A percentile compares a stretch with the other conserved stretches of the same genome.
phyloP scores from a whole-genome alignment of 2,113 vertebrate species.

The Gila orcuttii region DNA sequence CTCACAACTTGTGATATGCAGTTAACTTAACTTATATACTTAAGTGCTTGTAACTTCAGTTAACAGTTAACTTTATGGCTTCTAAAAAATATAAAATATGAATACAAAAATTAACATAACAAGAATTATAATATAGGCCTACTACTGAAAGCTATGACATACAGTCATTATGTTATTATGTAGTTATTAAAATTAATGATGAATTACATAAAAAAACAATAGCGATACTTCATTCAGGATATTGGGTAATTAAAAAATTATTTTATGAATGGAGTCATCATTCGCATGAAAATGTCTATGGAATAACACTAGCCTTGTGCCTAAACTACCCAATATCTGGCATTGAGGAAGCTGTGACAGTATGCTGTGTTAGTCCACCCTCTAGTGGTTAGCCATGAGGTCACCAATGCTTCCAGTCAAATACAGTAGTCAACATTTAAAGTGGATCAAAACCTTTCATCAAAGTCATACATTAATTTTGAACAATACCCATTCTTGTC shows the following conservation, averaged over 20 bases:
- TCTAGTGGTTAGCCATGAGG: slow-evolving; percentile 68
- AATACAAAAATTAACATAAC: background rate
- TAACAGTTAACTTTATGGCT: background rate
- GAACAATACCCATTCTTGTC: too few relatives aligned
- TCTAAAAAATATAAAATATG: background rate
- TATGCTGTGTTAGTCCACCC: slow-evolving; percentile 67
- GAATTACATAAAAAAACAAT: background rate
- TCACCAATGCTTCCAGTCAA: background rate
- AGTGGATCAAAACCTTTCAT: too few relatives aligned
- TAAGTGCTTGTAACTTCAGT: background rate
- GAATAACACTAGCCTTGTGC: background rate
- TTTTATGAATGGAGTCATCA: background rate
- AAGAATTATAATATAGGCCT: background rate
- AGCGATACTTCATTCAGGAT: background rate
- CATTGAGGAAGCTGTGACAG: background rate
- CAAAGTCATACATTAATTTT: too few relatives aligned
- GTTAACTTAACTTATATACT: too few relatives aligned
- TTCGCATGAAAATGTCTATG: background rate
- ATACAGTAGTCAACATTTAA: too few relatives aligned
- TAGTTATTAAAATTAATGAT: background rate
- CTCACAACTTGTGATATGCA: background rate
- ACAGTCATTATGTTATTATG: background rate
- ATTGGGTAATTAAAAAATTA: background rate
- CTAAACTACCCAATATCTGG: background rate
- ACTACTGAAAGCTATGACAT: background rate